Evolutionary conservation across 2,797 vertebrate species (phyloP).

Genomic region (Ataeniobius toweri): DNA sequence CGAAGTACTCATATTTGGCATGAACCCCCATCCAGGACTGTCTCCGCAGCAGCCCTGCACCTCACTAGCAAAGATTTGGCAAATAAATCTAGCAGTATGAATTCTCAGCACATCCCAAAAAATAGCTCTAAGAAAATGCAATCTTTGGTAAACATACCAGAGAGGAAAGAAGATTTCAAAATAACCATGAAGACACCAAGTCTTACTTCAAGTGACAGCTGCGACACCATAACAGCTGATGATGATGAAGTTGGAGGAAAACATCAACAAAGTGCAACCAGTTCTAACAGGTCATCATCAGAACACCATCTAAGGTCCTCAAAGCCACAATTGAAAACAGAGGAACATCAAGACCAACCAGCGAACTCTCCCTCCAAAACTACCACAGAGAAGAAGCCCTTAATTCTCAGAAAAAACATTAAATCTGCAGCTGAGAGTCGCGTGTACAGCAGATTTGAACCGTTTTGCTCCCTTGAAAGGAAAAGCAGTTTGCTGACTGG

Average conservation of each 20-base stretch:
- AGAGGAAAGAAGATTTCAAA: slow-evolving; percentile 83
- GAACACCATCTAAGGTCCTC: slow-evolving; percentile 80
- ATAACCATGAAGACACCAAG: slow-evolving; percentile 79
- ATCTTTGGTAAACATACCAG: slow-evolving; percentile 88
- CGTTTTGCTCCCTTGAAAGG: slow-evolving; percentile 83
- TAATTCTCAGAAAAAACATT: slow-evolving; percentile 15
- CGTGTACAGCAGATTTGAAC: slow-evolving; percentile 89
- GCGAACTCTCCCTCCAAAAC: slow-evolving; percentile 52
- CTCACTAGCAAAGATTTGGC: slow-evolving; percentile 70
- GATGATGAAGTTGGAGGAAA: slow-evolving; percentile 73
- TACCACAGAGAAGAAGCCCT: slow-evolving; percentile 37
- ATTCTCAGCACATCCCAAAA: slow-evolving; percentile 85
- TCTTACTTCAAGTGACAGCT: slow-evolving; percentile 83
- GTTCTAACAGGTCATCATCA: slow-evolving; percentile 75
- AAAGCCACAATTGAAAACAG: slow-evolving; percentile 85
- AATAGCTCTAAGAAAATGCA: slow-evolving; percentile 88
- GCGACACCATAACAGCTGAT: slow-evolving; percentile 86
- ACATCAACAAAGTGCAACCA: slow-evolving; percentile 66
- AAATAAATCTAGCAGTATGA: slow-evolving; percentile 63
- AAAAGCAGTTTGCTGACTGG: slow-evolving; percentile 44
- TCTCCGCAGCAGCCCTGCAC: slow-evolving; percentile 83
- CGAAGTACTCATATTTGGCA: slow-evolving; percentile 53
- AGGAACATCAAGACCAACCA: slow-evolving; percentile 80
- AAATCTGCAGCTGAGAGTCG: slow-evolving; percentile 73
- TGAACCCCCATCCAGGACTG: slow-evolving; percentile 75